Conservation (phyloP, 1,140 invertebrate genomes). For the Bombus turneri region DNA sequence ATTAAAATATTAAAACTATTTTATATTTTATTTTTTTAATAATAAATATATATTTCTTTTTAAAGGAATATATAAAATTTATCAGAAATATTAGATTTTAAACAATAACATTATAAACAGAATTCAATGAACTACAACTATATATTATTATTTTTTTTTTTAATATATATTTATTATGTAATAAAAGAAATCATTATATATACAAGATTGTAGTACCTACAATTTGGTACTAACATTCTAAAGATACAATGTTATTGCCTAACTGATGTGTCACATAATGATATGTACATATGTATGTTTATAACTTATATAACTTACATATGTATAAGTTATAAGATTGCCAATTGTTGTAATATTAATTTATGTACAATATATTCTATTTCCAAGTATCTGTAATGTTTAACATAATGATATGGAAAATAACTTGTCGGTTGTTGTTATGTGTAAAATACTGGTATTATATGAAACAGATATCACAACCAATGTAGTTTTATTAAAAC, state of each 20-base stretch:
- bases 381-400: slow-evolving; percentile 21
- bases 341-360: neutral
- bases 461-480: slow-evolving; percentile 27
- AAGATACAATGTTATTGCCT: slow-evolving; percentile 1
- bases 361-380: neutral
- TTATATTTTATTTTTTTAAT: slow-evolving; percentile 31
- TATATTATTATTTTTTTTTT: neutral
- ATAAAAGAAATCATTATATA: neutral
- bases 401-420: slow-evolving; percentile 18
- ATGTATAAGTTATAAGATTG: slow-evolving; percentile 10
- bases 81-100: slow-evolving; percentile 14
- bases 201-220: neutral
- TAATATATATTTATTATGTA: neutral
- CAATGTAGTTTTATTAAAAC: slow-evolving; percentile 7
- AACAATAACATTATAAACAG: neutral
- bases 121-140: neutral
- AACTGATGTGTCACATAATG: neutral
- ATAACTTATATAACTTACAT: neutral
- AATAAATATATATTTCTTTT: slow-evolving; percentile 11
- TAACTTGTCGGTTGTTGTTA: slow-evolving; percentile 43
- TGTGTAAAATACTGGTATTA: slow-evolving; percentile 45
- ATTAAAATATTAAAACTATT: neutral
- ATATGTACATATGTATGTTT: neutral
- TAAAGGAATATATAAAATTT: slow-evolving; percentile 10
- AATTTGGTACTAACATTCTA: slow-evolving; percentile 10